Evolutionary conservation across 2,797 vertebrate species (phyloP).

Genomic region (Onychomys arenicola): DNA sequence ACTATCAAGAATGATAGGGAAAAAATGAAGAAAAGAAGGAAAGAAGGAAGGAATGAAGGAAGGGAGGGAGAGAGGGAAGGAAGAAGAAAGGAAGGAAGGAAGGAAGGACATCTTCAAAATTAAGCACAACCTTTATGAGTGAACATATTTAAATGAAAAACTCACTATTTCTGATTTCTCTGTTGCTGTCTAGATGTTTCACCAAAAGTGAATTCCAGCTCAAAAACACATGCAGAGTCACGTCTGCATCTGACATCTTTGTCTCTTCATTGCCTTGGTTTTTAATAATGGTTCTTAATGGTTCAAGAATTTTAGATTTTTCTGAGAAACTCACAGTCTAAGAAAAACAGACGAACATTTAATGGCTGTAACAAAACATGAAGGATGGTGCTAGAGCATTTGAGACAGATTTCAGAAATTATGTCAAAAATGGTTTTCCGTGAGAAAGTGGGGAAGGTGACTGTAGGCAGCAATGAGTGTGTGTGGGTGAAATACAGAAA

Average conservation of each 20-base stretch:
- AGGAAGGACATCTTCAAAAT: conserved; percentile 20
- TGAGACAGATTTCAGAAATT: background rate
- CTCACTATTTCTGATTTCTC: background rate
- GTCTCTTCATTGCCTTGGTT: background rate
- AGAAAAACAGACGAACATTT: background rate
- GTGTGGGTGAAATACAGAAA: background rate
- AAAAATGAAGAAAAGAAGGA: background rate
- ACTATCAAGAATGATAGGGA: background rate
- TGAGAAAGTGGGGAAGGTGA: background rate
- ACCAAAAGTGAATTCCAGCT: background rate
- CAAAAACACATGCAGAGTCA: background rate
- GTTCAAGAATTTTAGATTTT: conserved; percentile 42
- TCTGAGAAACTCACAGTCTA: background rate
- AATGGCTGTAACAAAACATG: background rate
- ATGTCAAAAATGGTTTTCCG: background rate
- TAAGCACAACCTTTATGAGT: background rate
- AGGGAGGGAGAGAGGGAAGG: rapidly evolving
- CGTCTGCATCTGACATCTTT: background rate
- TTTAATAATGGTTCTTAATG: background rate
- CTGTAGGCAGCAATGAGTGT: background rate
- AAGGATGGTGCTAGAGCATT: no score
- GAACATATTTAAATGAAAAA: conserved; percentile 19
- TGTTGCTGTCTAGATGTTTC: background rate
- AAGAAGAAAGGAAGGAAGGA: rapidly evolving
- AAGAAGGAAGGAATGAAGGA: no score